phyloP scores from a whole-genome alignment of 2,797 vertebrate genomes.

The Phrynocephalus vlangalii region DNA sequence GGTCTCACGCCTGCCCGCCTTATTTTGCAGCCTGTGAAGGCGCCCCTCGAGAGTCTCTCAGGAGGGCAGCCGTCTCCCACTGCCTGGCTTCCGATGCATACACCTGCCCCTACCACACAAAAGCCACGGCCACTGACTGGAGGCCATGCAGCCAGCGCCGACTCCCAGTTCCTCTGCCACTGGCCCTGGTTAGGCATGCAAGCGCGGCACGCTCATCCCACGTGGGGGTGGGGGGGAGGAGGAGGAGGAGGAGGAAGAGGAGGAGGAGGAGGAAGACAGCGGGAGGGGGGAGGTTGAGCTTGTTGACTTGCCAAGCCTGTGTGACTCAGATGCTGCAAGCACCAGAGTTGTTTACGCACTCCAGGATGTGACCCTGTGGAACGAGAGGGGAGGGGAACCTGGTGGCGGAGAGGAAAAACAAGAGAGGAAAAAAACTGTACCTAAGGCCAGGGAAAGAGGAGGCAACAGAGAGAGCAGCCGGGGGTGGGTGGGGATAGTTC shows the following conservation, averaged over 20 bases:
- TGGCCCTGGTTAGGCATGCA: background rate
- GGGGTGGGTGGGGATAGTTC: too few relatives aligned
- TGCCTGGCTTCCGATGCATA: background rate
- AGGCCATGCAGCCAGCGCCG: background rate
- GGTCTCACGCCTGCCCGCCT: too few relatives aligned
- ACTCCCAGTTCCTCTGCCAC: background rate
- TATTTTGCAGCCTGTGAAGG: background rate
- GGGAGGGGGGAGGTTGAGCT: background rate
- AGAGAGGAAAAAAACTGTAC: too few relatives aligned
- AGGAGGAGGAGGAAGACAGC: too few relatives aligned
- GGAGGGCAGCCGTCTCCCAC: background rate
- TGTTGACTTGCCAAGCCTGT: conserved; percentile 3
- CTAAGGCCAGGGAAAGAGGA: background rate
- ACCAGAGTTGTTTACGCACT: conserved; percentile 16
- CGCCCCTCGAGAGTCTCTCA: background rate
- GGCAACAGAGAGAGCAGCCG: background rate
- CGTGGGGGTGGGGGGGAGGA: too few relatives aligned
- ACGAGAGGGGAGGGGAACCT: conserved; percentile 25
- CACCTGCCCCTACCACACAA: background rate
- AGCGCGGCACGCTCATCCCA: background rate
- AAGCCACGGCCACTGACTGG: background rate
- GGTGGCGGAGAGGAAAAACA: background rate
- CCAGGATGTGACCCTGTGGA: conserved; percentile 28
- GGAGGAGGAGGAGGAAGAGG: too few relatives aligned
- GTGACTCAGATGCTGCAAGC: conserved; percentile 26